Base-by-base conservation (phyloP, 2,888 invertebrate genomes). In the Archips crataeganus region DNA sequence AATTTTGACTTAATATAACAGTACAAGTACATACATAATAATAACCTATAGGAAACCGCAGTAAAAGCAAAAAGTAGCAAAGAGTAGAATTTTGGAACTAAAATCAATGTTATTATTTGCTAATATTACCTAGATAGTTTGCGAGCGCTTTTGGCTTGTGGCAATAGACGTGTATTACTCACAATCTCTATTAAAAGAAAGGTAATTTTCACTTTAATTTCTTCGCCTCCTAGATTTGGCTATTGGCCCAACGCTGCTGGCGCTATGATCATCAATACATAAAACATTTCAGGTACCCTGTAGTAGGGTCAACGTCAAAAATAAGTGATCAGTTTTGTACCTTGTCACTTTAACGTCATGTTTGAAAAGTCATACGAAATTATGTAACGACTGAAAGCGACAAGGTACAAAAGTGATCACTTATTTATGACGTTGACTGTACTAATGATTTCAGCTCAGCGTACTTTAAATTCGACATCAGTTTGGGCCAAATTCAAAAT, bases 141-240 rank as follows among this genome's bases (percentile, higher is more conserved):
- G 39, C 57, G n/a, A 68, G 54, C 45, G 32, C 66, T 51, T 9
- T 15, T n/a, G 54, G 39, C 64, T 34, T n/a, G 32, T 1, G 57
- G 23, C 63, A 49, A 49, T 49, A 49, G 49, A n/a, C n/a, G n/a
- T n/a, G 39, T 42, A 63, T 73, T 73, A 73, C 68, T 73, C 72
- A 68, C 62, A 47, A 10, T 23, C 47, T 57, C 36, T 63, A 54
- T 68, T 32, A 15, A 15, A 42, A 59, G 36, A 39, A 59, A 64
- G 32, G 59, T 65, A 39, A 65, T 65, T 71, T 71, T n/a, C 23
- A 23, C 34, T 45, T 61, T 34, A 54, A 45, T 39, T 68, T 49
- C 54, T 45, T 59, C 57, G n/a, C 23, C n/a, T 42, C 54, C 59
- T 32, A 32, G 45, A 57, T 47, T 61, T 63, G 68, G 47, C 63